Percentiles rank a stretch among this genome's conserved stretches.
Conservation (phyloP, 1,140 invertebrate genomes). For the Tetramorium parvispinum region DNA sequence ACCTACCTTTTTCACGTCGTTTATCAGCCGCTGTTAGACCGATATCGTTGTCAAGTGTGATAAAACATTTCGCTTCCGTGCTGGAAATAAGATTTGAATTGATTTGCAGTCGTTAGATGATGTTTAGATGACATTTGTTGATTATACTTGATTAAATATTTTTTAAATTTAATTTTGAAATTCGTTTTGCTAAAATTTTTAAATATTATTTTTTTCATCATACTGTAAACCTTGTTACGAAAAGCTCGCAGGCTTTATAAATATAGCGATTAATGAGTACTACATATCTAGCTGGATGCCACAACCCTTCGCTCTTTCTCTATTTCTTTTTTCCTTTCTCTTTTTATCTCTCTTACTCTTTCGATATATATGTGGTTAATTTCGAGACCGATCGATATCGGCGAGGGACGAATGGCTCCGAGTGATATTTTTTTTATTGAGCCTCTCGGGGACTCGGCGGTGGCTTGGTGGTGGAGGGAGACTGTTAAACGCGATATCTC, state of each 20-base stretch:
- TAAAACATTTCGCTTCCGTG: neutral
- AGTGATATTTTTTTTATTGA: constrained; percentile 61
- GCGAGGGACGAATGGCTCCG: neutral
- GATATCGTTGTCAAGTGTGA: constrained; percentile 26
- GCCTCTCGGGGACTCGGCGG: constrained; percentile 20
- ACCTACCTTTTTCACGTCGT: constrained; percentile 21
- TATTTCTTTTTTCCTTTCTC: neutral
- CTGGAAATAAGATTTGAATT: constrained; percentile 23
- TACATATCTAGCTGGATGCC: constrained; percentile 2
- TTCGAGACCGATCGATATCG: constrained; percentile 41
- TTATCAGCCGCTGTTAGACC: neutral
- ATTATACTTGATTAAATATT: neutral
- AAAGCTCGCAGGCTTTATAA: neutral
- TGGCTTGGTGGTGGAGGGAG: neutral
- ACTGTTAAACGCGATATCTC: constrained; percentile 51
- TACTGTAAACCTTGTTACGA: neutral
- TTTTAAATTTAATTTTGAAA: neutral
- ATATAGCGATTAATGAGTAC: constrained; percentile 21
- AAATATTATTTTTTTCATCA: neutral
- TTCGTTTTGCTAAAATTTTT: neutral
- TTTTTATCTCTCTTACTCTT: neutral
- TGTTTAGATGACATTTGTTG: too few species aligned
- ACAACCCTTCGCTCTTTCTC: neutral
- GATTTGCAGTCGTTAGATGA: neutral
- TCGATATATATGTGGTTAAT: constrained; percentile 48